Percentiles rank a stretch among this genome's conserved stretches.
phyloP scores from a whole-genome alignment of 2,113 vertebrate genomes.

The Lepisosteus osseus region DNA sequence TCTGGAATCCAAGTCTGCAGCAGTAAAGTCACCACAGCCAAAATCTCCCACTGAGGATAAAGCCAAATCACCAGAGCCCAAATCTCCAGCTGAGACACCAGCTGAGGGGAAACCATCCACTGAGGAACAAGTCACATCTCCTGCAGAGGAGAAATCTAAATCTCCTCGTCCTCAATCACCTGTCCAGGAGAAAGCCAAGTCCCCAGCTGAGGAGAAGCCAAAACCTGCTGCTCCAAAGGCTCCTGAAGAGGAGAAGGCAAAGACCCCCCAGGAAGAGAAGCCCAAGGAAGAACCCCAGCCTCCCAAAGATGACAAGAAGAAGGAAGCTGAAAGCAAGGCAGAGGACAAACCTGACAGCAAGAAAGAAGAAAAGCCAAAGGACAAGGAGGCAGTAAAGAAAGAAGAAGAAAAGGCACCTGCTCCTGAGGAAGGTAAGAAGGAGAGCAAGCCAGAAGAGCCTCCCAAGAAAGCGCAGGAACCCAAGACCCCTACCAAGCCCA shows the following conservation, averaged over 20 bases:
- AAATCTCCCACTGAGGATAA: conserved; percentile 33
- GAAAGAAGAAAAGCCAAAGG: conserved; percentile 34
- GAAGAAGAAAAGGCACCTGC: conserved; percentile 38
- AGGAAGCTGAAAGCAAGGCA: conserved; percentile 17
- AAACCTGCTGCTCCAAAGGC: conserved; percentile 37
- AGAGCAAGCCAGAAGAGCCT: conserved; percentile 35
- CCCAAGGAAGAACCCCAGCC: conserved; percentile 24
- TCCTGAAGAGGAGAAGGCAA: conserved; percentile 33
- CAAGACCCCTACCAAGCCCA: conserved; percentile 6
- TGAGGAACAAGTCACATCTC: conserved; percentile 27
- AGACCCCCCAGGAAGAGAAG: conserved; percentile 39
- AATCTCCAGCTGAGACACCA: conserved; percentile 46
- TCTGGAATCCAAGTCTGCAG: conserved; percentile 29
- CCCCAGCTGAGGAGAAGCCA: conserved; percentile 26
- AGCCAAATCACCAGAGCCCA: neutral
- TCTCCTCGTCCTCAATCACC: no score
- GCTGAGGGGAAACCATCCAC: conserved; percentile 46
- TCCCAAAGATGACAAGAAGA: conserved; percentile 21
- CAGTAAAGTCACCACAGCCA: conserved; percentile 15
- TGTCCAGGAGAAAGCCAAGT: conserved; percentile 30
- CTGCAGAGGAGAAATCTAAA: conserved; percentile 17
- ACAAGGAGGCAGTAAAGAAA: conserved; percentile 36
- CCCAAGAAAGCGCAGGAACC: conserved; percentile 24
- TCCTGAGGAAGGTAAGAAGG: conserved; percentile 30
- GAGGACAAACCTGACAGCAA: conserved; percentile 11